Conservation (phyloP, 2,888 invertebrate genomes). For the Nesidiocoris tenuis region DNA sequence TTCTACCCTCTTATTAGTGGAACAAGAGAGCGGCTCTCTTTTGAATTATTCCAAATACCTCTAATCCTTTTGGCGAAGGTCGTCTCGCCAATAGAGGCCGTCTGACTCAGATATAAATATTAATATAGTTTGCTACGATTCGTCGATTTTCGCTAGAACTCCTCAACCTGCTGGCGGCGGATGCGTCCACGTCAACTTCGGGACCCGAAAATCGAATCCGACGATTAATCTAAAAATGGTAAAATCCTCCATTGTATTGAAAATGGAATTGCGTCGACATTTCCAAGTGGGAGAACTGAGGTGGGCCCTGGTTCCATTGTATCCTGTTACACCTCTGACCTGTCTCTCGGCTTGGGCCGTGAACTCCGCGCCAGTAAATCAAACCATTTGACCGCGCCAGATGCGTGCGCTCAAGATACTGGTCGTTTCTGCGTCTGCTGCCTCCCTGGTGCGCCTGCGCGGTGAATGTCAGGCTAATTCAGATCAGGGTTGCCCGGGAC, state of each 20-base stretch:
- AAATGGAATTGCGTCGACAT: too few relatives aligned
- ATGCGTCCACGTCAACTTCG: too few relatives aligned
- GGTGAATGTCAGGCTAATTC: background rate
- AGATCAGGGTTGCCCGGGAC: background rate
- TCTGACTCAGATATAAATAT: background rate
- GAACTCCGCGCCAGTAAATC: background rate
- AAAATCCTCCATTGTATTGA: too few relatives aligned
- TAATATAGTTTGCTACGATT: too few relatives aligned
- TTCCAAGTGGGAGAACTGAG: too few relatives aligned
- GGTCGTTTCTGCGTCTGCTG: background rate
- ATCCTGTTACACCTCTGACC: too few relatives aligned
- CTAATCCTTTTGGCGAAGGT: background rate
- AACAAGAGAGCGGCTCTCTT: background rate
- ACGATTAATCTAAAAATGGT: too few relatives aligned
- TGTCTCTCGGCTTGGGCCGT: background rate
- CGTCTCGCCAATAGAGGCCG: background rate
- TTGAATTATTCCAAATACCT: background rate
- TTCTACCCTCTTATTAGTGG: background rate
- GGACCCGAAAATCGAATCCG: too few relatives aligned
- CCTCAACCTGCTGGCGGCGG: too few relatives aligned
- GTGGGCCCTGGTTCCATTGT: too few relatives aligned
- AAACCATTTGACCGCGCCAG: background rate
- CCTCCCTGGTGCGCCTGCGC: too few relatives aligned
- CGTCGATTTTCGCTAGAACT: too few relatives aligned
- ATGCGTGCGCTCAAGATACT: background rate